Evolutionary conservation across 2,888 invertebrate species (phyloP), one percentile per base, ranked within the genome.

Genomic region (Tigriopus californicus): DNA sequence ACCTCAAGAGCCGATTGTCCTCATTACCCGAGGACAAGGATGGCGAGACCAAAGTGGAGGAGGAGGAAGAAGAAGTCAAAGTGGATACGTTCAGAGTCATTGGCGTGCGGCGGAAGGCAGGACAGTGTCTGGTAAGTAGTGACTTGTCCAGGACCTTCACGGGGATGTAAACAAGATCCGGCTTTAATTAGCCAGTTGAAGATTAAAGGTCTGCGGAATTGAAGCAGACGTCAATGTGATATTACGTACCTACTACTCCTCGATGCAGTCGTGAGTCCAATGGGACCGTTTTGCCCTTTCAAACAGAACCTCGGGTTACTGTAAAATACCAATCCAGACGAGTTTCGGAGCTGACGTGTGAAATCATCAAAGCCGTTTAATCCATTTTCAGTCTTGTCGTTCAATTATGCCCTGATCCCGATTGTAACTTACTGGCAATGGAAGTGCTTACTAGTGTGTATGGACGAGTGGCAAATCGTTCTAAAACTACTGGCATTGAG

Each of bases 11-110:
- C 10, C 15, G 18, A 13, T 18, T 54, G 41, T 25, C 41, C 22
- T 40, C 24, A 6, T 12, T 40, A 6, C 54, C 33, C 11, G 54
- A 41, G 6, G 40, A 5, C 13, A 54, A 54, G 41, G 54, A n/a
- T 13, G 13, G n/a, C 18, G 54, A 54, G 24, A 41, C 25, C 6
- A 22, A 57, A 24, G 51, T 18, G 15, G 24, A 49, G 24, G 46
- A 46, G 13, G 57, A 57, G 22, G 47, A 46, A 15, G 47, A 46
- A 22, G 57, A 57, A 42, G 57, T 46, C 10, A 15, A 22, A 44
- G 46, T 57, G 10, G 57, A 54, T 44, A 57, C 57, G 5, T 57
- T 46, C 46, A 42, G 57, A 11, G 47, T 57, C 11, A 41, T 57
- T 57, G 57, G 57, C 18, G 20, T 57, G 8, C 42, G 57, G 15